Evolutionary conservation across 2,113 vertebrate species (phyloP).

Genomic region (Mesoclemmys tuberculata): DNA sequence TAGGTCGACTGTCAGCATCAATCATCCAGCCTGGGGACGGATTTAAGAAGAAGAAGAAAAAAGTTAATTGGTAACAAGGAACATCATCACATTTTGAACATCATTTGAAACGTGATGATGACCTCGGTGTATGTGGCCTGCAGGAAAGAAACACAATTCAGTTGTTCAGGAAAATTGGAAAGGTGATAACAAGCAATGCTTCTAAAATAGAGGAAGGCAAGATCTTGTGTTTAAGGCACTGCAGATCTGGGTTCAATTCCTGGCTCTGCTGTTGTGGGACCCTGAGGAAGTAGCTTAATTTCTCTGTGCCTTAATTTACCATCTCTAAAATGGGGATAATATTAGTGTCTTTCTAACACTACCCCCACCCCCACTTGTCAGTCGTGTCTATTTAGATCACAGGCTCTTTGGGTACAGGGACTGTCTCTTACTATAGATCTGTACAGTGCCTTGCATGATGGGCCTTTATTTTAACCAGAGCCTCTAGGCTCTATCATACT

Average conservation of each 20-base stretch:
- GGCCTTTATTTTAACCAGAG: background rate
- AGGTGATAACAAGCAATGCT: background rate
- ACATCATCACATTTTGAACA: accelerated
- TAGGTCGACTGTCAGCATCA: conserved; percentile 96
- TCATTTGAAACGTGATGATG: background rate
- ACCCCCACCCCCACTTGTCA: background rate
- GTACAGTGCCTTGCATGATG: background rate
- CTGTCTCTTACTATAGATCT: background rate
- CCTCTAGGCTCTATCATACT: background rate
- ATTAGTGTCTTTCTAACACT: background rate
- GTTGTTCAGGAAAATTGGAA: background rate
- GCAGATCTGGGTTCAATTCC: background rate
- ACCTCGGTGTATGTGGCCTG: background rate
- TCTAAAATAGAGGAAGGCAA: background rate
- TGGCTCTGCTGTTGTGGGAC: background rate
- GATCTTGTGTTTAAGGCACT: background rate
- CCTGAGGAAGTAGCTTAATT: background rate
- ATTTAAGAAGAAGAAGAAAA: conserved; percentile 8
- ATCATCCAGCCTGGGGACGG: conserved; percentile 95
- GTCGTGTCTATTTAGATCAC: background rate
- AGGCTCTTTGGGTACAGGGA: background rate
- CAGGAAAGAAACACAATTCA: background rate
- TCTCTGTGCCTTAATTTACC: background rate
- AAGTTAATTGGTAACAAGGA: background rate
- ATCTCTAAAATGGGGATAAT: background rate